A percentile compares a stretch with the other conserved stretches of the same genome.
These are phyloP conservation scores for Sebastes reedi DNA, from an alignment of 2,797 vertebrate genomes.

Conservation along the genomic window DNA sequence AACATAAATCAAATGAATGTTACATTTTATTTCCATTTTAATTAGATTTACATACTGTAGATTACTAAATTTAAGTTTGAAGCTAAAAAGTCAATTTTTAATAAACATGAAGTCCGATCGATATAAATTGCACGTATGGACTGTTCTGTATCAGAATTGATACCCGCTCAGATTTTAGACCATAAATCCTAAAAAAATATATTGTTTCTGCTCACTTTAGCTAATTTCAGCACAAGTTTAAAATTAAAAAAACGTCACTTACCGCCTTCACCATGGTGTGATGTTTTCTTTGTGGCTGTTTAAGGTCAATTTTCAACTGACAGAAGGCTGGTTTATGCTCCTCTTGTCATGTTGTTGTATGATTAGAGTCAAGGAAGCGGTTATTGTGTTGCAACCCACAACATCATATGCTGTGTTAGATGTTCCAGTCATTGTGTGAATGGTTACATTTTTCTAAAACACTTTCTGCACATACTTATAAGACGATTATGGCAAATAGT, in stretches of 20 bases:
- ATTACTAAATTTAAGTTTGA: background rate
- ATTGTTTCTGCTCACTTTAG: background rate
- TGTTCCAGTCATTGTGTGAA: background rate
- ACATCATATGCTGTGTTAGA: background rate
- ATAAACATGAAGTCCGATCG: accelerated
- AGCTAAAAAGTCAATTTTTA: background rate
- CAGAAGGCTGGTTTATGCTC: background rate
- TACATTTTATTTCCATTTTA: background rate
- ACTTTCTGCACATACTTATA: background rate
- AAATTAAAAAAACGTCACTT: background rate
- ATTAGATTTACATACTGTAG: background rate
- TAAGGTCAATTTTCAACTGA: background rate
- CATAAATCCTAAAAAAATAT: background rate
- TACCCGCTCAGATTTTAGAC: background rate
- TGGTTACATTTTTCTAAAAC: background rate
- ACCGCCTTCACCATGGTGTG: background rate
- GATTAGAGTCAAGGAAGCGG: background rate
- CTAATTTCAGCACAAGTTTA: background rate
- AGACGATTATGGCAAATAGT: background rate
- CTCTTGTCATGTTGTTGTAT: background rate
- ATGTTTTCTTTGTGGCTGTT: background rate
- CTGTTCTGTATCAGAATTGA: background rate
- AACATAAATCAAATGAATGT: background rate
- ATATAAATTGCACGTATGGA: background rate
- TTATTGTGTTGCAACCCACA: background rate